Percentiles rank a stretch among this genome's conserved stretches.
Evolutionary conservation across 2,888 invertebrate genomes (phyloP).

Genomic region (Caenorhabditis drosophilae): DNA sequence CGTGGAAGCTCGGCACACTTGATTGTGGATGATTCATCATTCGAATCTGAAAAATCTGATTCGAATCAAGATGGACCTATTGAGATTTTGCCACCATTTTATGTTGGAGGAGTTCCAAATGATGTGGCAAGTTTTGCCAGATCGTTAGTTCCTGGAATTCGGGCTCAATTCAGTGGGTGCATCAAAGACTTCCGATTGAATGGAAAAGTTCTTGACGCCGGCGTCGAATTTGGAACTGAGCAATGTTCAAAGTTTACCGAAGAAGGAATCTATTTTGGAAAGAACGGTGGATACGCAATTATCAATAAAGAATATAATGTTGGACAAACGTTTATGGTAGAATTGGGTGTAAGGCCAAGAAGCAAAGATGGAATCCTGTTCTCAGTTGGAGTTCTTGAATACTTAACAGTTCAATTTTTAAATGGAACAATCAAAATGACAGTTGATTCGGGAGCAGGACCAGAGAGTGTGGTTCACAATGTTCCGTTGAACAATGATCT

Average conservation of each 20-base stretch:
- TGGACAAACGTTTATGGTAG: conserved; percentile 57
- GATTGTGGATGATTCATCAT: conserved; percentile 69
- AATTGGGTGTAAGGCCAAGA: conserved; percentile 65
- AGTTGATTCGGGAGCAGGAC: conserved; percentile 76
- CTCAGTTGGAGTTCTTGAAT: conserved; percentile 74
- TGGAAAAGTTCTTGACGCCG: conserved; percentile 55
- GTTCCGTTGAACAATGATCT: conserved; percentile 72
- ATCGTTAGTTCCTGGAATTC: conserved; percentile 51
- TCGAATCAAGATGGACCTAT: conserved; percentile 55
- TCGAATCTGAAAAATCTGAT: conserved; percentile 38
- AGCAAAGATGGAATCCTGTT: conserved; percentile 62
- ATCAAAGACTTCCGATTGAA: conserved; percentile 69
- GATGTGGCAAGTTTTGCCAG: conserved; percentile 41
- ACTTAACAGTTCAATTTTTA: conserved; percentile 84
- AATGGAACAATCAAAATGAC: conserved; percentile 54
- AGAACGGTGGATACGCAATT: conserved; percentile 70
- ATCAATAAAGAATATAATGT: conserved; percentile 55
- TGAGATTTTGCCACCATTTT: conserved; percentile 69
- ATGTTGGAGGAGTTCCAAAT: conserved; percentile 70
- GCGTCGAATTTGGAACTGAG: conserved; percentile 48
- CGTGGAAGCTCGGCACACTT: conserved; percentile 63
- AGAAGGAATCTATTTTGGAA: conserved; percentile 71
- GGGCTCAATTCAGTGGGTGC: conserved; percentile 70
- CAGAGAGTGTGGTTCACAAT: conserved; percentile 71
- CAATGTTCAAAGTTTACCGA: conserved; percentile 70